Evolutionary conservation across 64 coral and sea anemone species (phyloP), one percentile per base, ranked within the genome.

Genomic region (Montipora efflorescens): DNA sequence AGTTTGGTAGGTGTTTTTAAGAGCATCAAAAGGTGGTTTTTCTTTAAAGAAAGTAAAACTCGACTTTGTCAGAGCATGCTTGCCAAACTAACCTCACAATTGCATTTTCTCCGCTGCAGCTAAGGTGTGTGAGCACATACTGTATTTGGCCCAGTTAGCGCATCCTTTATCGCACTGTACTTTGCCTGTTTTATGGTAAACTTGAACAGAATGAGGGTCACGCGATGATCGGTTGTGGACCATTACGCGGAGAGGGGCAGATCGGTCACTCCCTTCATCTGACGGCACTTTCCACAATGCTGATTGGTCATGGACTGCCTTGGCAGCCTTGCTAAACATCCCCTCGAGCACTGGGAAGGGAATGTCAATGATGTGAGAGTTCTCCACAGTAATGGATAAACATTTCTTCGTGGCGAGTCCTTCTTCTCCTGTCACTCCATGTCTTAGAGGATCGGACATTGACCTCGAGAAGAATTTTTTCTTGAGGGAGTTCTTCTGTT

Each of bases 81-180:
- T 36, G 36, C 36, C 1, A 36, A 36, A 36, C 36, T 2, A 2
- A 36, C 36, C 36, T 36, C 36, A 36, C 36, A 36, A 36, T 36
- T 36, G 36, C 36, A 20, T 15, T 49, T 55, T 70, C 71, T 91
- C 90, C 64, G 77, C 90, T 68, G 70, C 90, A 44, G 90, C 79
- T 48, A 95, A 28, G 1, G 28, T 28, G 28, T 28, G 28, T 28
- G 28, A 28, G 28, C 28, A 28, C 28, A 28, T 28, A 76, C 87
- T 64, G 79, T 95, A 90, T 21, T 88, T 77, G 50, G 79, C 21
- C 79, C 78, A 95, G 74, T 90, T 90, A 0, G 50, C 51, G 43
- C 93, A 95, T 8, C n/a, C 64, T 71, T 95, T 90, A 77, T 95
- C 88, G 53, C 93, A 95, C 55, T 80, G 62, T 44, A 68, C 57